A percentile compares a stretch with the other conserved stretches of the same genome.
Conservation (phyloP, 53 echinoderm and acorn worm species). For the Luidia sarsii region DNA sequence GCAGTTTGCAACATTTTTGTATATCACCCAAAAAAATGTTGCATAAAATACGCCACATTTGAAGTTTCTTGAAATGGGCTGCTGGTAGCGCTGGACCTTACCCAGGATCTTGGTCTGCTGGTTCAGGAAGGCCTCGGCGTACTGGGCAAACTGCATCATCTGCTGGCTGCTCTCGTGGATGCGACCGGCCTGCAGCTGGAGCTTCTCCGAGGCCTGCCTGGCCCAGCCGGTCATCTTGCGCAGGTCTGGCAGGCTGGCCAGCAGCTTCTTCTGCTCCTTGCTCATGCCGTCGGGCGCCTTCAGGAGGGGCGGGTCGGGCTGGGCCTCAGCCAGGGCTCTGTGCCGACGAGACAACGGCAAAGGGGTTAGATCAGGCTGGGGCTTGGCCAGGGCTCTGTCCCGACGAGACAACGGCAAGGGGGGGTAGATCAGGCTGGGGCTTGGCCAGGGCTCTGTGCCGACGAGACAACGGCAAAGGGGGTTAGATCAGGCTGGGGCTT, state of each 20-base stretch:
- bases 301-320: slow-evolving; percentile 32
- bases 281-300: slow-evolving; percentile 64
- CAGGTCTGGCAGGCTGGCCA: slow-evolving; percentile 67
- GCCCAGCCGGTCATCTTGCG: slow-evolving; percentile 55
- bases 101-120: slow-evolving; percentile 25
- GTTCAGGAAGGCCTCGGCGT: slow-evolving; percentile 8
- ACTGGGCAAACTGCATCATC: slow-evolving; percentile 44
- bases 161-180: slow-evolving; percentile 27
- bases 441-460: no score
- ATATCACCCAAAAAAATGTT: no score
- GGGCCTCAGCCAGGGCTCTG: slow-evolving; percentile 14
- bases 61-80: no score
- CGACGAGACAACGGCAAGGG: no score
- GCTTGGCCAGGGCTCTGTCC: no score
- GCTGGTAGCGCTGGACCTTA: neutral
- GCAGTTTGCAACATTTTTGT: no score
- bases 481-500: no score
- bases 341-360: no score
- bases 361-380: no score
- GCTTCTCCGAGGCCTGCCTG: slow-evolving; percentile 42
- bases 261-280: slow-evolving; percentile 66
- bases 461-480: no score
- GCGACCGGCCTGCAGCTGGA: slow-evolving; percentile 51
- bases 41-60: no score
- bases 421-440: no score